Conservation (phyloP, 2,113 vertebrate species). For the Chunga burmeisteri region DNA sequence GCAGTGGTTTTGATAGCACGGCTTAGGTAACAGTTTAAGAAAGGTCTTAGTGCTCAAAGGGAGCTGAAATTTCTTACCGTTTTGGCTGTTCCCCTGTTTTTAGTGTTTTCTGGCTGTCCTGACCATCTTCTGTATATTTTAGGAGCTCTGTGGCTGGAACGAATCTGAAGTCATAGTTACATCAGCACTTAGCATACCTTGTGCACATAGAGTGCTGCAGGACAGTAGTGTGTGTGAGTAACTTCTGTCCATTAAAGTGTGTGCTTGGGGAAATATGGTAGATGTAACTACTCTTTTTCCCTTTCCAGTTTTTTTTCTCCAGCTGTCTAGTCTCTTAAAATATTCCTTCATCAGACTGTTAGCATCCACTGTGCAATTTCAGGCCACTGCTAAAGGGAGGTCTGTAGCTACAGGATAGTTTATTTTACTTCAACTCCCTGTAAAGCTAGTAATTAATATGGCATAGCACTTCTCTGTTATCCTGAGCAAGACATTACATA, state of each 20-base stretch:
- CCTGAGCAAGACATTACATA: background rate
- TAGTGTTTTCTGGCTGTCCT: background rate
- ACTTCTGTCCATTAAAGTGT: background rate
- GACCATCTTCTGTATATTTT: background rate
- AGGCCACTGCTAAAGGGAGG: background rate
- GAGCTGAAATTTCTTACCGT: background rate
- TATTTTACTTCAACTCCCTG: background rate
- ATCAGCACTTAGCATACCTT: background rate
- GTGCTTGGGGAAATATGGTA: background rate
- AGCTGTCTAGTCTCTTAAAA: conserved; percentile 18
- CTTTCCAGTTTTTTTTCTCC: background rate
- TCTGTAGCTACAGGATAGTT: background rate
- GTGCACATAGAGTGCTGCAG: background rate
- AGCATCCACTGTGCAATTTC: background rate
- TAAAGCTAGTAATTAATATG: background rate
- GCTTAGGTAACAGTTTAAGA: background rate
- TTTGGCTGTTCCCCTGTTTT: background rate
- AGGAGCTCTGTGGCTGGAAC: background rate
- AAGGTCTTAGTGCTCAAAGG: background rate
- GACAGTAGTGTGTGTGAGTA: background rate
- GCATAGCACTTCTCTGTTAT: background rate
- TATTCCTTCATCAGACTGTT: conserved; percentile 1
- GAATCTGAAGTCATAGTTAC: background rate
- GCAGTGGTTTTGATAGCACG: background rate
- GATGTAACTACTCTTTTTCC: background rate